Evolutionary conservation across 2,113 vertebrate species (phyloP), one percentile per base, ranked within the genome.

Genomic region (human): DNA sequence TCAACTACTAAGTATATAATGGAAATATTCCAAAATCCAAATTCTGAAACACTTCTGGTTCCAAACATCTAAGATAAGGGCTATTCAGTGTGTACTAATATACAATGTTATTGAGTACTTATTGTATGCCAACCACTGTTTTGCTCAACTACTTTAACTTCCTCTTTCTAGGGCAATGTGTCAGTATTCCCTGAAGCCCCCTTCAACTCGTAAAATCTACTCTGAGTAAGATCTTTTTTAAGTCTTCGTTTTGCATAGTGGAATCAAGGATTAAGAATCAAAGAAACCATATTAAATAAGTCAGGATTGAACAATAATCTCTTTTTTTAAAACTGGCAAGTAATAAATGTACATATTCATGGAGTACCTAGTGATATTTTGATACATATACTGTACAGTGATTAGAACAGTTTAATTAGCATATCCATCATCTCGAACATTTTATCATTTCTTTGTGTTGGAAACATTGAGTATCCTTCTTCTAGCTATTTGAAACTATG

Each of bases 191-290:
- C 52, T 55, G 86, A 84, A 90, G 38, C 98, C 98, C 85, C 98
- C 99, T 50, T 55, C 84, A 57, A 98, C 98, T 97, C 99, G 87
- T 88, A 98, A 94, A 91, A 43, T 98, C 3, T 93, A 98, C 90
- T 97, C 98, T 94, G 99, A 99, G 99, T 99, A 99, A 99, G 99
- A 90, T 78, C 87, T 76, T 95, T 79, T 76, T 72, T 12, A 70
- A 48, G 14, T 61, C 59, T 91, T 79, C 9, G 20, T 81, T 93
- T 92, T 91, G 43, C 82, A 70, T 89, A 92, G 50, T 40, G 59
- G 68, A 78, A 61, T 87, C 40, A 86, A 64, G 72, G 82, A 55
- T 87, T 72, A 95, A 96, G 82, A 91, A 12, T 86, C 25, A 64
- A 8, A 88, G 45, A 90, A 52, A 61, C 40, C 5, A 57, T 50